Evolutionary conservation across 2,797 vertebrate species (phyloP).

Genomic region (Sebastes vulpes): DNA sequence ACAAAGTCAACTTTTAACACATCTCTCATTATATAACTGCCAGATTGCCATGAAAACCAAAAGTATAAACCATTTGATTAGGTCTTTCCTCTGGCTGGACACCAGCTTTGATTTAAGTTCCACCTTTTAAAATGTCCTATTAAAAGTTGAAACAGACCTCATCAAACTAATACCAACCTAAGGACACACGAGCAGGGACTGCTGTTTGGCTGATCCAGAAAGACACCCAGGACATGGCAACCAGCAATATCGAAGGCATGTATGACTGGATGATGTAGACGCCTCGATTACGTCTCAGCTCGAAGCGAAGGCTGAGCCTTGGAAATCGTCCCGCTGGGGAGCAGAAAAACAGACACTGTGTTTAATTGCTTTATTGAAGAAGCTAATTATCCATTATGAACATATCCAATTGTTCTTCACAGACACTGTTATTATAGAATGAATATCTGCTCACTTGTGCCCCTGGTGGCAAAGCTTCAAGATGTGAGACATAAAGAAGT

Average conservation of each 20-base stretch:
- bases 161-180: constrained; percentile 84
- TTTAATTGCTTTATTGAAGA: constrained; percentile 21
- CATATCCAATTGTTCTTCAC: constrained; percentile 16
- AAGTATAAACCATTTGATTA: neutral
- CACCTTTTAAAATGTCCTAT: neutral
- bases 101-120: neutral
- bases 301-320: constrained; percentile 94
- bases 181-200: constrained; percentile 95
- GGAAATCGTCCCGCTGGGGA: constrained; percentile 93
- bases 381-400: constrained; percentile 29
- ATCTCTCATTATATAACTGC: neutral
- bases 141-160: neutral
- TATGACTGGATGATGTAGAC: constrained; percentile 99
- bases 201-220: constrained; percentile 99
- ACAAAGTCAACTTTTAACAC: neutral
- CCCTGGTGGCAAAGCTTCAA: constrained; percentile 19
- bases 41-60: neutral
- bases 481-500: constrained; percentile 2
- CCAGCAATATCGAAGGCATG: constrained; percentile 95
- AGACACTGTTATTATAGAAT: neutral
- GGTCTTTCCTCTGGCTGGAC: neutral
- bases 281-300: constrained; percentile 92
- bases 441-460: constrained; percentile 16
- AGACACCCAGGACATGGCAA: constrained; percentile 99
- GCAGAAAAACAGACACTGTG: constrained; percentile 16